Conservation (phyloP, 2,888 invertebrate species). For the Archips crataeganus region DNA sequence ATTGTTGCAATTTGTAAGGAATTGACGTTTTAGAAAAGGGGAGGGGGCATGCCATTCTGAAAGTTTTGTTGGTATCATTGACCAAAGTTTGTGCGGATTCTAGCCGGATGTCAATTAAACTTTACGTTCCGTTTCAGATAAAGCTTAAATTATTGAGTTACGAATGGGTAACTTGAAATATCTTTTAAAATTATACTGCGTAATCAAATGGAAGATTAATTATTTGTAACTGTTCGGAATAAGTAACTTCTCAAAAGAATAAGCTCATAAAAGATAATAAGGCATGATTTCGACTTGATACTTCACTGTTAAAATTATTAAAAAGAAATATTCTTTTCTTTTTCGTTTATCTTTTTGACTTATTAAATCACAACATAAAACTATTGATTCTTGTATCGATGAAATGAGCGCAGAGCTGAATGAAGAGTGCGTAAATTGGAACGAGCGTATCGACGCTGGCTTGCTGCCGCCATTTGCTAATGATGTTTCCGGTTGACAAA, state of each 20-base stretch:
- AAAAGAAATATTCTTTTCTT: not conserved
- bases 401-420: not conserved
- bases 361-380: not conserved
- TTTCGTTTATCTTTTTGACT: not conserved
- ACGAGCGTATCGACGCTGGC: conserved; percentile 47
- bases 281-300: too few relatives aligned
- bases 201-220: not conserved
- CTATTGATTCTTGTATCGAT: not conserved
- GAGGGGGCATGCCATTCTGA: conserved; percentile 54
- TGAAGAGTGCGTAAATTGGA: conserved; percentile 49
- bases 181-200: not conserved
- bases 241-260: too few relatives aligned
- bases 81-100: conserved; percentile 28
- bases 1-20: conserved; percentile 73
- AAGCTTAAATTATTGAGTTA: not conserved
- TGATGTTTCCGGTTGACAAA: conserved; percentile 65
- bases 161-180: not conserved
- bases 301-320: too few relatives aligned
- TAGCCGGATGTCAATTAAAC: conserved; percentile 18
- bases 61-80: conserved; percentile 34
- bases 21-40: conserved; percentile 68
- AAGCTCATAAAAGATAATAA: too few relatives aligned
- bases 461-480: conserved; percentile 60
- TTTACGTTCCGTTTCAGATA: conserved; percentile 25
- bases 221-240: too few relatives aligned